Conservation (phyloP, 2,888 invertebrate genomes). For the Acanthosepion pharaonis region DNA sequence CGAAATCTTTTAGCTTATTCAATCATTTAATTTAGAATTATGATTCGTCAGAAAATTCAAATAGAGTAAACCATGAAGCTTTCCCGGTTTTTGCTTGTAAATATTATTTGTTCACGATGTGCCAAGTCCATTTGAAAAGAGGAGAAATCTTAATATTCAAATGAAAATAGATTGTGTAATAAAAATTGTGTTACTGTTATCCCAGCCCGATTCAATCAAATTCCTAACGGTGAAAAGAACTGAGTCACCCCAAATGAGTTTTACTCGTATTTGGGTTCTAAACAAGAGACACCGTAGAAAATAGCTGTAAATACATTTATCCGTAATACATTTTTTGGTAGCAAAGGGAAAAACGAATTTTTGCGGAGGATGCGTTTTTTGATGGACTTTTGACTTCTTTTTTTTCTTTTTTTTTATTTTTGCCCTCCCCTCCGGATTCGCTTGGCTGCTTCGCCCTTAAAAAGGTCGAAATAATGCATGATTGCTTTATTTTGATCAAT, state of each 20-base stretch:
- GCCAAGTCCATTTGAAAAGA: too few species aligned
- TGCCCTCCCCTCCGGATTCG: neutral
- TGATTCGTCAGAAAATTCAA: too few species aligned
- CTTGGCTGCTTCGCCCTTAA: neutral
- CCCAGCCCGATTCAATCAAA: too few species aligned
- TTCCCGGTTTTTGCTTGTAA: too few species aligned
- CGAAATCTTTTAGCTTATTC: too few species aligned
- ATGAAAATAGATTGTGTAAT: too few species aligned
- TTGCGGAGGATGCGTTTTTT: neutral
- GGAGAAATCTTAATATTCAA: too few species aligned
- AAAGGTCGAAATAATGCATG: slow-evolving; percentile 13
- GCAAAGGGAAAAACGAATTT: neutral
- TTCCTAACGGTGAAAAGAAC: neutral
- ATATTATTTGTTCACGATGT: too few species aligned
- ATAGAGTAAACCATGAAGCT: too few species aligned
- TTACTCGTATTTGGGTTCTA: neutral
- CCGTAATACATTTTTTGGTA: neutral
- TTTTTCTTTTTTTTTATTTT: neutral
- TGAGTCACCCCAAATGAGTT: neutral
- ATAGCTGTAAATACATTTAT: neutral
- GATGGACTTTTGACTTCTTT: neutral
- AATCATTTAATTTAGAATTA: too few species aligned
- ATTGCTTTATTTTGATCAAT: neutral
- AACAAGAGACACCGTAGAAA: neutral
- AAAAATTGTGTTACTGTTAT: too few species aligned